Evolutionary conservation across 2,797 vertebrate species (phyloP), one percentile per base, ranked within the genome.

Genomic region (Channallabes apus): DNA sequence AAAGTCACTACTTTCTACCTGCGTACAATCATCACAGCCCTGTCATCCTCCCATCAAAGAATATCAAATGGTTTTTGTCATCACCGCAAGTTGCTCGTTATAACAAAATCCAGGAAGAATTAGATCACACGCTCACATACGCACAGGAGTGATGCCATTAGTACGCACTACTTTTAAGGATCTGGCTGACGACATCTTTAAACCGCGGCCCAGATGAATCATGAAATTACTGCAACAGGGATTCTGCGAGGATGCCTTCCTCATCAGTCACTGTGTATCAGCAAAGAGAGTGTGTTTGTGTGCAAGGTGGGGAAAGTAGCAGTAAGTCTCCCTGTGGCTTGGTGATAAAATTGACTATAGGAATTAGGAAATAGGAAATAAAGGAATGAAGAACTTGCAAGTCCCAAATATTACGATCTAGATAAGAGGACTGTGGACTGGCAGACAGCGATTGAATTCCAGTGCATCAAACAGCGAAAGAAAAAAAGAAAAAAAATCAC

Each of bases 41-140:
- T 27, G n/a, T 29, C 51, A 56, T 54, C 6, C n/a, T 75, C n/a
- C 9, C 32, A 35, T 46, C 69, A 51, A 51, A 72, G 24, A 72
- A 46, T 72, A 72, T 72, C 41, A 72, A 72, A 72, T 51, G 22
- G 41, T 14, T 3, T 72, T 72, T 72, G 69, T 72, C 41, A 51
- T 51, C 69, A 51, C 18, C 38, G 5, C 46, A 41, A 72, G 69
- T 46, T 46, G 41, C 41, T 51, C 69, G 46, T 51, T 51, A n/a
- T 15, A n/a, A 14, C 54, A 72, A 51, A 46, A 72, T 72, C 38
- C 41, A 46, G 24, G 69, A 72, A 72, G 69, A 51, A 72, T 72
- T 72, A 46, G 41, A 72, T 72, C 38, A 24, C 69, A 72, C 69
- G n/a, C 38, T 46, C 38, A 46, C 35, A 24, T 11, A 18, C 65